A percentile compares a stretch with the other conserved stretches of the same genome.
Evolutionary conservation across 1,140 invertebrate genomes (phyloP).

Genomic region (Ctenoplectra terminalis): DNA sequence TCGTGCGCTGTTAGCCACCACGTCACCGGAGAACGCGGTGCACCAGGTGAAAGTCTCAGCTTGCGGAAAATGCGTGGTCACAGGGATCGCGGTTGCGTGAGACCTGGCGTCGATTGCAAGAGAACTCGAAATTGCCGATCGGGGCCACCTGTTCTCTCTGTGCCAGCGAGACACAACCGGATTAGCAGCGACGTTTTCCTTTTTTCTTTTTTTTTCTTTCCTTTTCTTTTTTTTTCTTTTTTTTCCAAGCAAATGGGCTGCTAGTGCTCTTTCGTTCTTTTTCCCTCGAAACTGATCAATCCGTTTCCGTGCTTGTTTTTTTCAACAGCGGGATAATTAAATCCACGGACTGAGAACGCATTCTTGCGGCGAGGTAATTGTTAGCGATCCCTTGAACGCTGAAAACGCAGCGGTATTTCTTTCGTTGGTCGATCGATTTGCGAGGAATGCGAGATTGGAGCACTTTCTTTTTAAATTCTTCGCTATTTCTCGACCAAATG

Average conservation of each 20-base stretch:
- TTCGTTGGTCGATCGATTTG: slow-evolving; percentile 16
- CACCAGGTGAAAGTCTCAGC: slow-evolving; percentile 62
- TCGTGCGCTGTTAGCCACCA: slow-evolving; percentile 11
- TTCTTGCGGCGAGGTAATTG: background rate
- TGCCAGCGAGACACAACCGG: slow-evolving; percentile 9
- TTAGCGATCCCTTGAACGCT: slow-evolving; percentile 7
- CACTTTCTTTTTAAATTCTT: too few relatives aligned
- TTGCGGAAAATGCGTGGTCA: slow-evolving; percentile 59
- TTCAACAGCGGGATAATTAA: background rate
- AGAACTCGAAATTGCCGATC: slow-evolving; percentile 53
- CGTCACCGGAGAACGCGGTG: slow-evolving; percentile 67
- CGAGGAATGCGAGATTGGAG: background rate
- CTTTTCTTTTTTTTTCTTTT: too few relatives aligned
- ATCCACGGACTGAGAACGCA: background rate
- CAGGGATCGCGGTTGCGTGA: slow-evolving; percentile 35
- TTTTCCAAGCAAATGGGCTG: background rate
- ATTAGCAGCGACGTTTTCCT: slow-evolving; percentile 42
- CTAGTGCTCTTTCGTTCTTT: background rate
- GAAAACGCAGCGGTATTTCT: background rate
- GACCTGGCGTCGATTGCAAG: slow-evolving; percentile 33
- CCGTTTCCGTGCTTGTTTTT: background rate
- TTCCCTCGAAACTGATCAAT: background rate
- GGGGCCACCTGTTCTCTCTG: slow-evolving; percentile 26
- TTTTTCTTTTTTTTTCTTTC: too few relatives aligned
- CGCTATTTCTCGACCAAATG: too few relatives aligned